A percentile compares a stretch with the other conserved stretches of the same genome.
phyloP scores from a whole-genome alignment of 2,113 vertebrate species.

The human (Homo sapiens) region GRCh38 chr12:58253001-58253500 shows the following conservation, averaged over 20 bases:
- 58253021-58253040: not conserved
- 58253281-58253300: not conserved
- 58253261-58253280: not conserved
- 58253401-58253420: conserved; percentile 30
- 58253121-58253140: not conserved
- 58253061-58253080: not conserved
- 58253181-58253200: not conserved
- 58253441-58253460: conserved; percentile 64
- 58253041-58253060: not conserved
- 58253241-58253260: not conserved
- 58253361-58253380: not conserved
- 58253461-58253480: conserved; percentile 6
- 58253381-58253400: conserved; percentile 42
- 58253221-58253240: not conserved
- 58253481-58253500: conserved; percentile 65
- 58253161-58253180: not conserved
- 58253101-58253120: not conserved
- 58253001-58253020: not conserved
- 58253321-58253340: not conserved
- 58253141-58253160: not conserved
- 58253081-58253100: not conserved
- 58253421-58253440: conserved; percentile 54
- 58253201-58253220: not conserved
- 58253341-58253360: not conserved
- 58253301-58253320: not conserved